A percentile compares a stretch with the other conserved stretches of the same genome.
These are phyloP conservation scores for Orientallactaga sibirica DNA, from an alignment of 2,797 vertebrate genomes.

Conservation along the genomic window DNA sequence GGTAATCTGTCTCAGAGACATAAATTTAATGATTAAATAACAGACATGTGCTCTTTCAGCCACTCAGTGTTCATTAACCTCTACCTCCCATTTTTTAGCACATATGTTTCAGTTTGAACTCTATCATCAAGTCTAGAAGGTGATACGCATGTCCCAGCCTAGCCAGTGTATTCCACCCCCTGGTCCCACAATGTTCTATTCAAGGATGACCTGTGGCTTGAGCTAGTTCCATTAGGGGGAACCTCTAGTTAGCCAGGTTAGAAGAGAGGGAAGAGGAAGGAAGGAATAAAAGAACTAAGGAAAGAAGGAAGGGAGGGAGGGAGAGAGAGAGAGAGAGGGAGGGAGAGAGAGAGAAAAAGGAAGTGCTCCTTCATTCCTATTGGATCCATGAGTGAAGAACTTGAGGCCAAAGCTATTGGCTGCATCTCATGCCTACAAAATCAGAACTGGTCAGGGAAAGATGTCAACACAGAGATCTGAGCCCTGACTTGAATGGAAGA, in stretches of 20 bases:
- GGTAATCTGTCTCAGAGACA: neutral
- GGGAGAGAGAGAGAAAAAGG: rapidly evolving
- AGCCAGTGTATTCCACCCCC: rapidly evolving
- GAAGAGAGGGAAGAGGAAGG: neutral
- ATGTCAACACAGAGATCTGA: neutral
- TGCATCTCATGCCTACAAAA: neutral
- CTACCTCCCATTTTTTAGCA: neutral
- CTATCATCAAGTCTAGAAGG: neutral
- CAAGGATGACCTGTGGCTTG: neutral
- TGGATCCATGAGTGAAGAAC: neutral
- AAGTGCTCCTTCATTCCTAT: neutral
- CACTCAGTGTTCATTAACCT: neutral
- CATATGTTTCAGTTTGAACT: neutral
- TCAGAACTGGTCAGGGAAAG: neutral
- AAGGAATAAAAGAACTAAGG: no score
- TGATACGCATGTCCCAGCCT: neutral
- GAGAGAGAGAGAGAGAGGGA: neutral
- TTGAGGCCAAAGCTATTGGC: neutral
- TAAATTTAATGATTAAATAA: neutral
- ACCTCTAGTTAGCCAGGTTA: neutral
- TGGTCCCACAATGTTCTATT: neutral
- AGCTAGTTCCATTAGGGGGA: neutral
- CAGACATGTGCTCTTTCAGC: neutral
- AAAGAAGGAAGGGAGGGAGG: no score
- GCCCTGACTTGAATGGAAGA: neutral